phyloP scores from a whole-genome alignment of 2,888 invertebrate genomes.

The Polydrusus pterygomalis region DNA sequence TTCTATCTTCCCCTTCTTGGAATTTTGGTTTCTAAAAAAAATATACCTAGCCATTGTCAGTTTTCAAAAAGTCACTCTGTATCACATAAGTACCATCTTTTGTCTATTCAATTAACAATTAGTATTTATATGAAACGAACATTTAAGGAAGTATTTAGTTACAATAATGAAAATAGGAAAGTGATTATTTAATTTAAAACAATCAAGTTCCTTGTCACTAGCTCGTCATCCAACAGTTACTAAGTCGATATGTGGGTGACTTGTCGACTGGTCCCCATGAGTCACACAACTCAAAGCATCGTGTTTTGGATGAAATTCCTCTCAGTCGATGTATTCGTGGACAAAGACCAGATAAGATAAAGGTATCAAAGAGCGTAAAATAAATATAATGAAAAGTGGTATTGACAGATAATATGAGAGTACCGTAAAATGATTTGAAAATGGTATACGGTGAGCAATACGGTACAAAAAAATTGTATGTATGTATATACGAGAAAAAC shows the following conservation, averaged over 20 bases:
- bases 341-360: constrained; percentile 20
- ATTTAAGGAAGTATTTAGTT: background rate
- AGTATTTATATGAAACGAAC: too few species aligned
- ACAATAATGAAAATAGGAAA: background rate
- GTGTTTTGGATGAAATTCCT: constrained; percentile 7
- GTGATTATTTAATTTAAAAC: background rate
- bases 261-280: constrained; percentile 11
- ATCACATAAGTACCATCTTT: too few species aligned
- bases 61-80: too few species aligned
- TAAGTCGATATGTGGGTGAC: constrained; percentile 11
- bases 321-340: background rate
- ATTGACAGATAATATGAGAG: too few species aligned
- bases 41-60: too few species aligned
- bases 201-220: background rate
- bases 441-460: too few species aligned
- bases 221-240: background rate
- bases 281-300: constrained; percentile 7
- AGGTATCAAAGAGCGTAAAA: background rate
- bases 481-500: too few species aligned
- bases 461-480: too few species aligned
- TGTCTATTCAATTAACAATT: too few species aligned
- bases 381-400: background rate
- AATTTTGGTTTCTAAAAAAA: too few species aligned
- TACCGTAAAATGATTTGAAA: too few species aligned
- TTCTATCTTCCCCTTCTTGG: too few species aligned